These are phyloP conservation scores for Epicampocera succincta DNA, from an alignment of 2,888 invertebrate species.

Conservation along the genomic window DNA sequence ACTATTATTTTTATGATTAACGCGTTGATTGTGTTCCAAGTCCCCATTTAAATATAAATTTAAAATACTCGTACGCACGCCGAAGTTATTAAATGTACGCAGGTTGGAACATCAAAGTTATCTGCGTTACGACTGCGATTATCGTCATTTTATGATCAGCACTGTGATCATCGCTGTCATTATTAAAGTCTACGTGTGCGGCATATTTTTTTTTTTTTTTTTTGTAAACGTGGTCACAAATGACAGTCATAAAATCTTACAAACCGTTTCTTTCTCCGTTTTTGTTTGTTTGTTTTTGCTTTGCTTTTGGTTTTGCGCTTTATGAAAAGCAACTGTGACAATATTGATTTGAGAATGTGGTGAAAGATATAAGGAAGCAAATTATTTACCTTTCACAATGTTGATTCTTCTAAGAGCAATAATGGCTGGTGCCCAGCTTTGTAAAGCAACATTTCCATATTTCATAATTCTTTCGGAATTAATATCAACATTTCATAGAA, in stretches of 20 bases:
- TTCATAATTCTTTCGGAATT: too few species aligned
- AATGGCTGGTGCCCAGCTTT: too few species aligned
- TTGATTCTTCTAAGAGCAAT: too few species aligned
- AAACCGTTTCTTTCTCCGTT: conserved; percentile 25
- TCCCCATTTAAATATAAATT: too few species aligned
- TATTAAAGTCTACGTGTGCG: conserved; percentile 49
- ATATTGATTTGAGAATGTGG: too few species aligned
- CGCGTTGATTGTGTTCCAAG: background rate
- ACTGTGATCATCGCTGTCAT: conserved; percentile 31
- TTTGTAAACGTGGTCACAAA: conserved; percentile 38
- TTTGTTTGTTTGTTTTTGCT: background rate
- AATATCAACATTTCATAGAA: too few species aligned
- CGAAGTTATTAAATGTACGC: too few species aligned
- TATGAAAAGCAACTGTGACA: background rate
- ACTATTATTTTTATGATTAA: background rate
- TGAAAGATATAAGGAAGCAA: too few species aligned
- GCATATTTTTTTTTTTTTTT: conserved; percentile 37
- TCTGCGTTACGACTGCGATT: conserved; percentile 12
- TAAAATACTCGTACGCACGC: too few species aligned
- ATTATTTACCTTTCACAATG: too few species aligned
- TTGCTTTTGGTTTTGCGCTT: too few species aligned
- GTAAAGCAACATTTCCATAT: too few species aligned
- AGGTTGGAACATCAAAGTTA: background rate
- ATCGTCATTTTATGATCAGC: conserved; percentile 41
- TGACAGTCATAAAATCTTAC: conserved; percentile 54